Evolutionary conservation across 1,140 invertebrate species (phyloP).

Genomic region (Macrobrachium rosenbergii): DNA sequence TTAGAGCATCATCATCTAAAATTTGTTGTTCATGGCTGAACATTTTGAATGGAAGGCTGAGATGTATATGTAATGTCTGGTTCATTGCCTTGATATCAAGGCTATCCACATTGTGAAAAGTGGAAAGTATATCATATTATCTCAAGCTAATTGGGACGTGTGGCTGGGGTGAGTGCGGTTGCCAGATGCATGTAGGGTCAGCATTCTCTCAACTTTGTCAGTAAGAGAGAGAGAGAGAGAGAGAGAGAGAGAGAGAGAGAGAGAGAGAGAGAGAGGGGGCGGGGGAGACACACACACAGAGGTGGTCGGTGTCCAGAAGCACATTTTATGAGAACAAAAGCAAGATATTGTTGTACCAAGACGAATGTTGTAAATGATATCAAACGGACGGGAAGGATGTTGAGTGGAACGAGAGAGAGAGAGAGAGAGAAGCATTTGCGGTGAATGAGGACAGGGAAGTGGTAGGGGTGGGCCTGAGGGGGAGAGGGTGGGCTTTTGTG

Average conservation of each 20-base stretch:
- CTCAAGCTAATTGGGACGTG: too few species aligned
- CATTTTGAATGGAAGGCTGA: too few species aligned
- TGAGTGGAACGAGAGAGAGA: neutral
- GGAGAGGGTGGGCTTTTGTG: neutral
- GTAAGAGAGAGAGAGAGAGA: neutral
- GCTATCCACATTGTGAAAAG: too few species aligned
- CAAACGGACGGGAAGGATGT: neutral
- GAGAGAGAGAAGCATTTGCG: neutral
- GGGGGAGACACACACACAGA: too few species aligned
- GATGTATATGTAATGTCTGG: too few species aligned
- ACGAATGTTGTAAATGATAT: neutral
- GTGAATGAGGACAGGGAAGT: neutral
- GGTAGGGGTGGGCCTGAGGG: neutral
- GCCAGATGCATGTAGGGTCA: slow-evolving; percentile 5
- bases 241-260: neutral
- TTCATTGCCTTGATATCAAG: too few species aligned
- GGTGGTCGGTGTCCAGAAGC: slow-evolving; percentile 22
- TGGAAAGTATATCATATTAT: too few species aligned
- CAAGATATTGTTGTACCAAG: neutral
- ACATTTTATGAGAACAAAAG: neutral
- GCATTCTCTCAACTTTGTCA: neutral
- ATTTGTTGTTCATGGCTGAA: neutral
- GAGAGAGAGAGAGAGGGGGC: slow-evolving; percentile 24
- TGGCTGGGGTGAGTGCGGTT: neutral
- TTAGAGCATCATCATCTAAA: neutral